Conservation (phyloP, 2,113 vertebrate species). For the Sitta europaea region DNA sequence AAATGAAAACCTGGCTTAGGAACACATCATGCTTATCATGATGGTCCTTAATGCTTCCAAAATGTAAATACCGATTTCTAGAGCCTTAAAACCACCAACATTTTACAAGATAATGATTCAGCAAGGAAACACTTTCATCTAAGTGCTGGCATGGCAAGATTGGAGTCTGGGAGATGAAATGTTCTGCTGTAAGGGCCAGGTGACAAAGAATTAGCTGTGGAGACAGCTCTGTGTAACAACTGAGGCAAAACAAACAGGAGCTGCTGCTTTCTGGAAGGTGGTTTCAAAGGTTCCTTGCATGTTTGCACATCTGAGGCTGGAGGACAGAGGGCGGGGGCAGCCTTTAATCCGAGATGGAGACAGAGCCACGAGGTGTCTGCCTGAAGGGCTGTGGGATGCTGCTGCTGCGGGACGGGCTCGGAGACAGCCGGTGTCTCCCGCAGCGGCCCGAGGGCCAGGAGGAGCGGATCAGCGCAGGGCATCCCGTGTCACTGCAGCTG, state of each 20-base stretch:
- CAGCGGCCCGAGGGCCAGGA: accelerated
- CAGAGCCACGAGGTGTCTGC: not conserved
- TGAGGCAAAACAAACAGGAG: constrained; percentile 27
- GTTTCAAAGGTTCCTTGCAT: not conserved
- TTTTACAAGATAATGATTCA: constrained; percentile 31
- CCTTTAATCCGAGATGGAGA: not conserved
- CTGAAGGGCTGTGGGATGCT: not conserved
- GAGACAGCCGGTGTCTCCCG: not conserved
- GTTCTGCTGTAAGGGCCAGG: not conserved
- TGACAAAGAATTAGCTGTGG: not conserved
- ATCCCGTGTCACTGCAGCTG: not conserved
- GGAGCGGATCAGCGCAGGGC: accelerated
- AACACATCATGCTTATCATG: not conserved
- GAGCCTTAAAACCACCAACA: not conserved
- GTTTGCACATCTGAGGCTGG: not conserved
- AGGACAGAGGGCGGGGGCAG: not conserved
- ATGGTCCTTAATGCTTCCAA: not conserved
- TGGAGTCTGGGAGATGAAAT: not conserved
- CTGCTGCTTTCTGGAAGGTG: not conserved
- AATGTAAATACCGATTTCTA: constrained; percentile 2
- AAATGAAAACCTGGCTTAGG: not conserved
- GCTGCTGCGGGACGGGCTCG: not conserved
- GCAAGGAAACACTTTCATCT: not conserved
- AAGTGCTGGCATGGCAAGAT: not conserved
- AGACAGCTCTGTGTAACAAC: not conserved